phyloP scores from a whole-genome alignment of 1,140 invertebrate species.

The Rhyzopertha dominica region DNA sequence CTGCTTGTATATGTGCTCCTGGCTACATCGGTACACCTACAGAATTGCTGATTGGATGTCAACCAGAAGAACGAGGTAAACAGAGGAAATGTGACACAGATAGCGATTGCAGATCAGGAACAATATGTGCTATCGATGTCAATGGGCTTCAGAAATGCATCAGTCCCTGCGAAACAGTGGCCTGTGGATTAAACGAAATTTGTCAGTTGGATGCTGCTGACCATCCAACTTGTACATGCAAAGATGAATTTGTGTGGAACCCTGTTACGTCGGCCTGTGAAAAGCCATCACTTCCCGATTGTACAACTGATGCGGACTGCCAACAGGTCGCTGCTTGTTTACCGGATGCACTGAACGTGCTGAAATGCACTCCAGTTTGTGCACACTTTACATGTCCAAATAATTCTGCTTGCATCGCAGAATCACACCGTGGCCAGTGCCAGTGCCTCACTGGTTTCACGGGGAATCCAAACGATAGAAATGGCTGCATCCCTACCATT shows the following conservation, averaged over 20 bases:
- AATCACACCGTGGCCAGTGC: conserved; percentile 69
- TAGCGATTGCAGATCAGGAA: conserved; percentile 62
- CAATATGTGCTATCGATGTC: conserved; percentile 54
- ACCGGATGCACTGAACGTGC: conserved; percentile 76
- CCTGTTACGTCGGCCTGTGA: conserved; percentile 73
- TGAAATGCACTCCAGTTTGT: conserved; percentile 76
- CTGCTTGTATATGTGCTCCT: conserved; percentile 77
- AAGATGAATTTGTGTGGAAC: conserved; percentile 73
- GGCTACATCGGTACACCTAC: conserved; percentile 74
- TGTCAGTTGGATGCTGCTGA: conserved; percentile 63
- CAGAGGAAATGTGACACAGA: conserved; percentile 61
- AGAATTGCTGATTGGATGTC: conserved; percentile 70
- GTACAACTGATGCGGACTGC: conserved; percentile 68
- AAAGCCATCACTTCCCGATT: conserved; percentile 79
- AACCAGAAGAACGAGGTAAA: conserved; percentile 55
- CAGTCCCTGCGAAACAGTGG: conserved; percentile 70
- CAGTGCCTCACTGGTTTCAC: conserved; percentile 73
- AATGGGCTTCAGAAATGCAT: conserved; percentile 63
- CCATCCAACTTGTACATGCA: conserved; percentile 70
- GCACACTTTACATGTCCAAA: conserved; percentile 72
- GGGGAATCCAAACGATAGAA: conserved; percentile 84
- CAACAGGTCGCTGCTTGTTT: conserved; percentile 62
- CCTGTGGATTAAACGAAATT: conserved; percentile 75
- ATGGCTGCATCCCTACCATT: conserved; percentile 67
- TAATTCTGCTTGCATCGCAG: conserved; percentile 74